A percentile compares a stretch with the other conserved stretches of the same genome.
These are phyloP conservation scores for Papilio elwesi DNA, from an alignment of 2,888 invertebrate genomes.

Conservation along the genomic window DNA sequence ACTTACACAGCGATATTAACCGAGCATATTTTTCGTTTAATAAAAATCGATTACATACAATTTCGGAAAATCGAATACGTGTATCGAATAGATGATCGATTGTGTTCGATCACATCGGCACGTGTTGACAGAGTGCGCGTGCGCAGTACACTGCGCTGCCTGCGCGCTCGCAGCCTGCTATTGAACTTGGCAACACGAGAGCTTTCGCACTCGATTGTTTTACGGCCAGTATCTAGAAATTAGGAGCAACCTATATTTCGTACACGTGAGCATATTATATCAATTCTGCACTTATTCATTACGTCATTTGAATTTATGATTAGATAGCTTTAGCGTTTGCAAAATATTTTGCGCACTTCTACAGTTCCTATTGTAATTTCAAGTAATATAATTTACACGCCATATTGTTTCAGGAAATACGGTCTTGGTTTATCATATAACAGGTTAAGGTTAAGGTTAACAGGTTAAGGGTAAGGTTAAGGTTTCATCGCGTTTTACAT, in stretches of 20 bases:
- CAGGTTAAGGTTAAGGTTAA: no score
- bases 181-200: slow-evolving; percentile 79
- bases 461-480: no score
- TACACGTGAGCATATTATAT: slow-evolving; percentile 13
- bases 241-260: slow-evolving; percentile 25
- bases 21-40: slow-evolving; percentile 11
- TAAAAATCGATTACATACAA: slow-evolving; percentile 26
- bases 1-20: background rate
- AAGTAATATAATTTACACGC: no score
- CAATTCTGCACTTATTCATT: slow-evolving; percentile 25
- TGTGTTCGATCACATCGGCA: slow-evolving; percentile 57
- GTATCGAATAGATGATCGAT: slow-evolving; percentile 47
- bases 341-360: background rate
- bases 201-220: slow-evolving; percentile 64
- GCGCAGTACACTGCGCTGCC: slow-evolving; percentile 67
- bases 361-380: no score
- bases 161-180: slow-evolving; percentile 61
- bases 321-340: background rate
- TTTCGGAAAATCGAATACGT: slow-evolving; percentile 41
- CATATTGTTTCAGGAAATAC: no score
- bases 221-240: slow-evolving; percentile 47
- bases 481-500: no score
- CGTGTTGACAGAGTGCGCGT: slow-evolving; percentile 76
- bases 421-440: no score
- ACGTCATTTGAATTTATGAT: slow-evolving; percentile 28